These are phyloP conservation scores for Toxonevra muliebris DNA, from an alignment of 2,888 invertebrate genomes.

Conservation along the genomic window DNA sequence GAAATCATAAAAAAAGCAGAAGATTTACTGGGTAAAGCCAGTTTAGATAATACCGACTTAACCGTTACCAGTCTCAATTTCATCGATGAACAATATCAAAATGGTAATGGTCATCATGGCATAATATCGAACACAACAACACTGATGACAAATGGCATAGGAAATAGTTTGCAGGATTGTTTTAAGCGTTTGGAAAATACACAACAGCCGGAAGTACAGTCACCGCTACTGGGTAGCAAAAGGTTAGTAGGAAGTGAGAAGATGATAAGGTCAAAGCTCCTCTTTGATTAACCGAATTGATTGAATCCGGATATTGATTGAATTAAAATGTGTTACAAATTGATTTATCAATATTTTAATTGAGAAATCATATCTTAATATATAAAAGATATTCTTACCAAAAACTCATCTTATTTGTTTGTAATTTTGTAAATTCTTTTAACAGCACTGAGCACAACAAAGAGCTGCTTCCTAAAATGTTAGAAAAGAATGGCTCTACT, in stretches of 20 bases:
- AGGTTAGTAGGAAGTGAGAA: constrained; percentile 2
- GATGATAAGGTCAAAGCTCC: too few species aligned
- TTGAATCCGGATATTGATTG: too few species aligned
- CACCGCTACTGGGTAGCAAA: constrained; percentile 25
- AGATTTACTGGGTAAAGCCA: constrained; percentile 63
- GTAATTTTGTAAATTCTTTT: too few species aligned
- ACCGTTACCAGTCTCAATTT: constrained; percentile 71
- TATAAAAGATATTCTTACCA: too few species aligned
- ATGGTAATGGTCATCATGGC: constrained; percentile 35
- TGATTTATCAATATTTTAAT: too few species aligned
- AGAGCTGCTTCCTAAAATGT: too few species aligned
- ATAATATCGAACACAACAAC: constrained; percentile 31
- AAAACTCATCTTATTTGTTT: too few species aligned
- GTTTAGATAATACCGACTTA: constrained; percentile 65
- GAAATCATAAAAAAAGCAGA: constrained; percentile 65
- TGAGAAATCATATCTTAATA: too few species aligned
- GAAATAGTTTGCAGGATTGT: constrained; percentile 48
- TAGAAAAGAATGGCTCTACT: too few species aligned
- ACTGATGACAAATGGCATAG: constrained; percentile 43
- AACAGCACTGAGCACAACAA: too few species aligned
- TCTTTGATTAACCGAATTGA: too few species aligned
- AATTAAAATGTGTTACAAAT: too few species aligned
- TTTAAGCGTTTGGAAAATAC: constrained; percentile 45
- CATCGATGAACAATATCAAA: constrained; percentile 68
- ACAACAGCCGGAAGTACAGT: constrained; percentile 20